A percentile compares a stretch with the other conserved stretches of the same genome.
phyloP scores from a whole-genome alignment of 2,888 invertebrate genomes.

The Drosophila emarginata region DNA sequence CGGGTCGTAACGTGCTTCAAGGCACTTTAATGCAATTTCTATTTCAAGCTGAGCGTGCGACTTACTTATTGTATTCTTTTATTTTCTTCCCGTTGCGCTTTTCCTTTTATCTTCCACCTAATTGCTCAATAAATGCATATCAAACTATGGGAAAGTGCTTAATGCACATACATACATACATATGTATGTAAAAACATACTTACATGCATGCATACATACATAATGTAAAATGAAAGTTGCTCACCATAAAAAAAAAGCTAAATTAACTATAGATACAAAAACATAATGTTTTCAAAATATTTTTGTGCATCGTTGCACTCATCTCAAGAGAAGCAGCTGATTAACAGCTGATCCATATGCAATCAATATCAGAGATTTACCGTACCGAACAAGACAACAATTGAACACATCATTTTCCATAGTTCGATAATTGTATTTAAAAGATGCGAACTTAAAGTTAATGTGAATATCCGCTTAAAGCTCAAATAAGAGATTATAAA shows the following conservation, averaged over 20 bases:
- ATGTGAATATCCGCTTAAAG: no score
- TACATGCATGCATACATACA: no score
- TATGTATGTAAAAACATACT: neutral
- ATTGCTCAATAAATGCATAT: slow-evolving; percentile 34
- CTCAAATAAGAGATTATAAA: no score
- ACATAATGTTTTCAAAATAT: neutral
- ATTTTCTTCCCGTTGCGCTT: slow-evolving; percentile 20
- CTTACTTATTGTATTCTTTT: slow-evolving; percentile 3
- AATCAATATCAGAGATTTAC: neutral
- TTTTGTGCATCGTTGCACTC: neutral
- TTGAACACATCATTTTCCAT: no score
- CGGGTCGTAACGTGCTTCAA: slow-evolving; percentile 7
- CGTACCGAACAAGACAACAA: no score
- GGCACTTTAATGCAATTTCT: slow-evolving; percentile 8
- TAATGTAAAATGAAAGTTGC: slow-evolving; percentile 7
- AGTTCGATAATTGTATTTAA: no score
- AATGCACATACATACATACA: neutral
- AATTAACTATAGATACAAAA: neutral
- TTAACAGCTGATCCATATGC: neutral
- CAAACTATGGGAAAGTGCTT: slow-evolving; percentile 38
- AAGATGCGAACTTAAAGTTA: no score
- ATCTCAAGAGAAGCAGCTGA: neutral
- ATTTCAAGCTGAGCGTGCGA: slow-evolving; percentile 24
- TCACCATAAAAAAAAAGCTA: neutral
- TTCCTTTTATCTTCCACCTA: slow-evolving; percentile 36